These are phyloP conservation scores for Drosophila lutescens DNA, from an alignment of 2,888 invertebrate species.

Conservation along the genomic window DNA sequence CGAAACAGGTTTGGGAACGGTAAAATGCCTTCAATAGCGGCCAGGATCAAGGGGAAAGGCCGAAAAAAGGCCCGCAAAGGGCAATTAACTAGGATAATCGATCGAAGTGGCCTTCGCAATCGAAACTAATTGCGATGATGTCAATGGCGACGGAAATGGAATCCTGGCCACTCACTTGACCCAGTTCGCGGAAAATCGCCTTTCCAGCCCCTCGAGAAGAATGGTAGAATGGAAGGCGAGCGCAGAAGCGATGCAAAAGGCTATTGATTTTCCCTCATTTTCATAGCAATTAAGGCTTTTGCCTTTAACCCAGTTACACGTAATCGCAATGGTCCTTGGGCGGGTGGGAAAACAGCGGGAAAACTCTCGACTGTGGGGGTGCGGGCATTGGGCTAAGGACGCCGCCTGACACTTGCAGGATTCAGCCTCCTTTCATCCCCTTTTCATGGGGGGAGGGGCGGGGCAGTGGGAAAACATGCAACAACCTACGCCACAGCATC, in stretches of 20 bases:
- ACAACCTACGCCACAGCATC: conserved; percentile 36
- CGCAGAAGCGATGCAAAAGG: conserved; percentile 26
- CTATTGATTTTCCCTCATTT: conserved; percentile 66
- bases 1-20: background rate
- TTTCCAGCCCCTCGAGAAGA: conserved; percentile 10
- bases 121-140: conserved; percentile 22
- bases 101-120: conserved; percentile 4
- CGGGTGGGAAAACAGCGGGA: background rate
- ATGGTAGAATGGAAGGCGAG: background rate
- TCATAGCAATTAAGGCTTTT: conserved; percentile 54
- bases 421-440: conserved; percentile 19
- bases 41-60: background rate
- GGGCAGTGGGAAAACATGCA: conserved; percentile 4
- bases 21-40: background rate
- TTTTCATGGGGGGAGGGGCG: background rate
- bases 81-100: conserved; percentile 28
- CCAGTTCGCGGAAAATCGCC: conserved; percentile 33
- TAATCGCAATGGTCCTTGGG: conserved; percentile 6
- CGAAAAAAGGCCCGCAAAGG: background rate
- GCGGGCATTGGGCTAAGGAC: conserved; percentile 12
- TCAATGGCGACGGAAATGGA: conserved; percentile 17
- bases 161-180: conserved; percentile 52
- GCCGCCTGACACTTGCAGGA: conserved; percentile 64
- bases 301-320: conserved; percentile 54
- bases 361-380: background rate